Evolutionary conservation across 2,888 invertebrate species (phyloP).

Genomic region (Unio pictorum): DNA sequence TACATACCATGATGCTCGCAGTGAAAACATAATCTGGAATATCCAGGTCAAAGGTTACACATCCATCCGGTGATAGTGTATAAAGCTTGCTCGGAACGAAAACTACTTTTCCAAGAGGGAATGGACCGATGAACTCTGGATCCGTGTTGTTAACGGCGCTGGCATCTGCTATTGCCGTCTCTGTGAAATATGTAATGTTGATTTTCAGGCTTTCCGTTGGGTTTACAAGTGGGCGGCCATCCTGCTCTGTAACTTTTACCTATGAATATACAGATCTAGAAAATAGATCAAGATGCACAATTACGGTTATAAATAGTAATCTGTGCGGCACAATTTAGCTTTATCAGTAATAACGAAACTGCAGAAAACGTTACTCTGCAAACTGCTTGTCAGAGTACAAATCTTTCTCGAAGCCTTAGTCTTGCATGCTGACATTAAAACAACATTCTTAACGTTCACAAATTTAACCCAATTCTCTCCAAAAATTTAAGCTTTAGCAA

Average conservation of each 20-base stretch:
- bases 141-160: neutral
- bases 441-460: no score
- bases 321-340: no score
- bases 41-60: constrained; percentile 21
- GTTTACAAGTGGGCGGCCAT: constrained; percentile 37
- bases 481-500: no score
- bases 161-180: constrained; percentile 1
- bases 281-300: no score
- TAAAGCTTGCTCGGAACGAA: constrained; percentile 7
- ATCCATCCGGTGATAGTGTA: constrained; percentile 23
- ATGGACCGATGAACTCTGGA: constrained; percentile 20
- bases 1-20: constrained; percentile 30
- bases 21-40: constrained; percentile 28
- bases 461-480: no score
- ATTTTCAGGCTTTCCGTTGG: constrained; percentile 17
- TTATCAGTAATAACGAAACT: no score
- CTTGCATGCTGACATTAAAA: no score
- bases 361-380: no score
- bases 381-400: no score
- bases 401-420: no score
- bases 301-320: no score
- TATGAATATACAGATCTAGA: constrained; percentile 8
- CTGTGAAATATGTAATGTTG: constrained; percentile 38
- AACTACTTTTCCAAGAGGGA: constrained; percentile 18
- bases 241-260: constrained; percentile 44